Evolutionary conservation across 2,888 invertebrate species (phyloP).

Genomic region (Ectropis crepuscularia): DNA sequence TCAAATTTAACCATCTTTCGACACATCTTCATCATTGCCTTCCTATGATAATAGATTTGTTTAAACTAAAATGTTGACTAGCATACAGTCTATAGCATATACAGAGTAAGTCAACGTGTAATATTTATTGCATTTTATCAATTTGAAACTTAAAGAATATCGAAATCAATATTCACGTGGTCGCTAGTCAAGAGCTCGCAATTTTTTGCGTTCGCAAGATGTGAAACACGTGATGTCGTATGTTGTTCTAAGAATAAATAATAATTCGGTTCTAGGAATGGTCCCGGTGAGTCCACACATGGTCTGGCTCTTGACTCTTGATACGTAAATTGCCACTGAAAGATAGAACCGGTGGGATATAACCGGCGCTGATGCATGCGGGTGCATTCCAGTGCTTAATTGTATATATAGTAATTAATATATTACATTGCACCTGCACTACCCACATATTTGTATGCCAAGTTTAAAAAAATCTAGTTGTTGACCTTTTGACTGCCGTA

Average conservation of each 20-base stretch:
- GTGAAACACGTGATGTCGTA: conserved; percentile 63
- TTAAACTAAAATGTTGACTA: too few relatives aligned
- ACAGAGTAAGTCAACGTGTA: too few relatives aligned
- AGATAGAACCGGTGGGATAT: conserved; percentile 8
- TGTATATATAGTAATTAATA: conserved; percentile 21
- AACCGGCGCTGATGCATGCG: conserved; percentile 30
- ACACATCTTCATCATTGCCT: too few relatives aligned
- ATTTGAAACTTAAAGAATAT: conserved; percentile 4
- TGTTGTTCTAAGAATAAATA: conserved; percentile 59
- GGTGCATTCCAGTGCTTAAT: conserved; percentile 43
- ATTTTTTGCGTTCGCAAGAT: conserved; percentile 66
- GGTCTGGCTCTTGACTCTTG: conserved; percentile 52
- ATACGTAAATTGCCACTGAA: conserved; percentile 32
- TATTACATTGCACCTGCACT: too few relatives aligned
- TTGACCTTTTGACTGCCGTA: too few relatives aligned
- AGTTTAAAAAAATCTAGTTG: too few relatives aligned
- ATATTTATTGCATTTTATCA: too few relatives aligned
- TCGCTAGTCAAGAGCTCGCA: conserved; percentile 55
- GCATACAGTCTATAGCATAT: too few relatives aligned
- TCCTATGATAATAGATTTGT: too few relatives aligned
- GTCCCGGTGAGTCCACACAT: conserved; percentile 59
- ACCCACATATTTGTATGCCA: too few relatives aligned
- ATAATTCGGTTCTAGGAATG: conserved; percentile 52
- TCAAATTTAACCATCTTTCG: too few relatives aligned
- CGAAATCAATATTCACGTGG: conserved; percentile 55